Conservation (phyloP, 2,113 vertebrate species). For the Alethe castanea region DNA sequence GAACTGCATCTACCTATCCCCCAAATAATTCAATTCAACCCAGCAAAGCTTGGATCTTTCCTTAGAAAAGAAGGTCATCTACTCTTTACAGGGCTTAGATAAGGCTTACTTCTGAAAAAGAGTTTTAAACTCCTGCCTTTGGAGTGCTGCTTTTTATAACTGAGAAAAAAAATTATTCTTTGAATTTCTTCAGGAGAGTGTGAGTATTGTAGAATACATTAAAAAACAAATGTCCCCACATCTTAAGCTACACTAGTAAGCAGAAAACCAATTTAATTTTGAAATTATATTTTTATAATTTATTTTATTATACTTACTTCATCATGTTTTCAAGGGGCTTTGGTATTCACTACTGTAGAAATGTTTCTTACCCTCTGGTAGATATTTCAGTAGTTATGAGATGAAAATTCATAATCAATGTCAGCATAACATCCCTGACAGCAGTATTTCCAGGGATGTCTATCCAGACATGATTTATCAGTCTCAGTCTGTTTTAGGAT, state of each 20-base stretch:
- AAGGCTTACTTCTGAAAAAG: background rate
- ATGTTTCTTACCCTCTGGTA: background rate
- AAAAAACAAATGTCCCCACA: background rate
- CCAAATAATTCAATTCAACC: background rate
- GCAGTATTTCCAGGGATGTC: background rate
- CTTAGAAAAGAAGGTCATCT: background rate
- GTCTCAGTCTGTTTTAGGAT: background rate
- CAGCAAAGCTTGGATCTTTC: background rate
- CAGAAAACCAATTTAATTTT: background rate
- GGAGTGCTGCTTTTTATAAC: background rate
- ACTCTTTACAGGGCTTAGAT: background rate
- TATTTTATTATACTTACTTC: background rate
- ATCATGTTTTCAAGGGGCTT: background rate
- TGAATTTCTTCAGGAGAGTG: background rate
- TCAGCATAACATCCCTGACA: background rate
- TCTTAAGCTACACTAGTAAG: background rate
- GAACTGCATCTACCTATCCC: background rate
- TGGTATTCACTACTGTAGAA: background rate
- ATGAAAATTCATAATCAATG: conserved; percentile 1
- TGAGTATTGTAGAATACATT: background rate
- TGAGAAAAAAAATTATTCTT: background rate
- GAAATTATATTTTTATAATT: background rate
- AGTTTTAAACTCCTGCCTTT: background rate
- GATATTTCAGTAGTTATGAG: background rate
- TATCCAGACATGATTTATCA: background rate